A percentile compares a stretch with the other conserved stretches of the same genome.
These are phyloP conservation scores for Sebastes baramenuke DNA, from an alignment of 2,797 vertebrate species.

Conservation along the genomic window DNA sequence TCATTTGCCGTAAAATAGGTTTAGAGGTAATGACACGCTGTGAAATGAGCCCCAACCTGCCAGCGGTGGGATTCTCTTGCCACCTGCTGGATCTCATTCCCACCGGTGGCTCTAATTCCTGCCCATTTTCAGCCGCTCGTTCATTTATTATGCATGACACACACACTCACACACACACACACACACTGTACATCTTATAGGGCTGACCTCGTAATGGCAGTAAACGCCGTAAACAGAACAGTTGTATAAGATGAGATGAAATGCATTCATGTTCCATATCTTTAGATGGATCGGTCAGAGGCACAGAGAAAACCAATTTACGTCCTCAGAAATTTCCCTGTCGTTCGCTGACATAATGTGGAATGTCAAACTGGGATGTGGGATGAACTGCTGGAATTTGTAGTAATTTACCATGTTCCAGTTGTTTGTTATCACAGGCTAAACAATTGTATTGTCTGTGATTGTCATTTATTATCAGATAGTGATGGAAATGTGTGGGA, in stretches of 20 bases:
- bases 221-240: conserved; percentile 11
- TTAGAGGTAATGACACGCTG: conserved; percentile 27
- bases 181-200: conserved; percentile 29
- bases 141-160: conserved; percentile 51
- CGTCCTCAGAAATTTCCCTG: conserved; percentile 25
- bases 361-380: conserved; percentile 13
- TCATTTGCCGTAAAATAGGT: conserved; percentile 44
- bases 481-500: not conserved
- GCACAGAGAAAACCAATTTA: conserved; percentile 33
- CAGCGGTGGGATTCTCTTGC: conserved; percentile 27
- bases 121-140: conserved; percentile 5
- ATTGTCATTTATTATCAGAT: not conserved
- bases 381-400: conserved; percentile 2
- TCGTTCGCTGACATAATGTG: conserved; percentile 12
- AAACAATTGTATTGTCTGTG: not conserved
- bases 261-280: conserved; percentile 14
- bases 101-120: conserved; percentile 36
- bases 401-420: not conserved
- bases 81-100: conserved; percentile 60
- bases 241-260: conserved; percentile 34
- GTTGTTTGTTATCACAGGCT: not conserved
- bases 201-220: conserved; percentile 50
- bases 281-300: not conserved
- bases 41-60: conserved; percentile 40
- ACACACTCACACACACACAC: not conserved